Base-by-base conservation (phyloP, 2,113 vertebrate genomes). In the Oostethus manadensis region DNA sequence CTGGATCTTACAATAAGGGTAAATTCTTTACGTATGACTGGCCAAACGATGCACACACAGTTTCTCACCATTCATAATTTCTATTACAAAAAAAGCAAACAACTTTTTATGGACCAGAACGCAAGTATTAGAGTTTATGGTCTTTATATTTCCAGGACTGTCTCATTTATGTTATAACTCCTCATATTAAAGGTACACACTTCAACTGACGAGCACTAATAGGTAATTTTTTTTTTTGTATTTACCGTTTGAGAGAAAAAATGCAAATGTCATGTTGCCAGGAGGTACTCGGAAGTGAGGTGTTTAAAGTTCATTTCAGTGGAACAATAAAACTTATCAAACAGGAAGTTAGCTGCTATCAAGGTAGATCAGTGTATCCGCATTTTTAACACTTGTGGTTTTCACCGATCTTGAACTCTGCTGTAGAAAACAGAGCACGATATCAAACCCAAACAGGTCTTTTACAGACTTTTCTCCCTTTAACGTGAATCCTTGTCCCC, bases 251-350 rank as follows among this genome's bases (percentile, higher is more conserved):
- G 13, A 8, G 20, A 38, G n/a, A 38, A 55, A 38, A 55, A 38
- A 10, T 7, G 14, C 18, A 38, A 38, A 38, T 8, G 33, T 55
- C 33, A 40, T 18, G 51, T 55, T 55, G 51, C 51, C 14, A 11
- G 51, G 51, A 35, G 33, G 17, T 26, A 17, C 26, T 53, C 6
- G 29, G 26, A 55, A 20, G 1, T 38, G 33, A 4, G 3, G 33
- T 18, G 33, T 55, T 11, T 15, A 40, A 40, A 55, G 11, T 40
- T 55, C 11, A 55, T 55, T 55, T 55, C 33, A 14, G 18, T n/a
- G 16, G 33, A 55, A 38, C 35, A 38, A 40, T 55, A 54, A 55
- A 55, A 55, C 53, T 5, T 55, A 14, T 21, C 33, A 55, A n/a
- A 2, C 6, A 1, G 51, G 51, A 9, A 18, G 11, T 7, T 40